Percentiles rank a stretch among this genome's conserved stretches.
Evolutionary conservation across 2,113 vertebrate genomes (phyloP).

Genomic region (Argyrosomus japonicus): DNA sequence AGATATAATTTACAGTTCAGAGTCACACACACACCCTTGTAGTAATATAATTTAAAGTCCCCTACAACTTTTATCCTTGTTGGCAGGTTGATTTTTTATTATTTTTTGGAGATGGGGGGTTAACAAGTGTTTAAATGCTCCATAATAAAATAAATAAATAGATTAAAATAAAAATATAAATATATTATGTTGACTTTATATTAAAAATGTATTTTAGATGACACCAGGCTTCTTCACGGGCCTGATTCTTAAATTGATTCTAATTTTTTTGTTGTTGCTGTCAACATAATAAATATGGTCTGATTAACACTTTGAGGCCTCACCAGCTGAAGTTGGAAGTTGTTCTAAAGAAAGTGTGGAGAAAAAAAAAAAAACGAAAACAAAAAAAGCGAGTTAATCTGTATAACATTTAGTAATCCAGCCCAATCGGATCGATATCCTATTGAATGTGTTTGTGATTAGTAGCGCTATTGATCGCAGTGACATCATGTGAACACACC

Average conservation of each 20-base stretch:
- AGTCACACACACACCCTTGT: slow-evolving; percentile 14
- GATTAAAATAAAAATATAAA: too few species aligned
- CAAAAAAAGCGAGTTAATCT: slow-evolving; percentile 46
- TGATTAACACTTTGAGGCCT: slow-evolving; percentile 29
- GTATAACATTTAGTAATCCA: slow-evolving; percentile 70
- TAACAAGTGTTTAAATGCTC: neutral
- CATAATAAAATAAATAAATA: neutral
- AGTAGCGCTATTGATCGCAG: slow-evolving; percentile 74
- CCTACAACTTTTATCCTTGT: neutral
- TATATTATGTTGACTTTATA: too few species aligned
- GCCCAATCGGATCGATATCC: slow-evolving; percentile 69
- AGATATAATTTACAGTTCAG: neutral
- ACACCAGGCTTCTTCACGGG: neutral
- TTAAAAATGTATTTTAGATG: too few species aligned
- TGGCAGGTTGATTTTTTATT: neutral
- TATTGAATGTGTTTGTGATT: slow-evolving; percentile 78
- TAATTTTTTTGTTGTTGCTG: neutral
- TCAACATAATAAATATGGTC: neutral
- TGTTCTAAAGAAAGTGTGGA: neutral
- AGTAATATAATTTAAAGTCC: neutral
- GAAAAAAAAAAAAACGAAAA: too few species aligned
- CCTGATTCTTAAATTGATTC: neutral
- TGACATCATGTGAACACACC: slow-evolving; percentile 73
- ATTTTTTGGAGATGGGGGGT: neutral
- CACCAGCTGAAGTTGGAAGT: slow-evolving; percentile 9